Conservation (phyloP, 1,140 invertebrate genomes). For the Diprion similis region DNA sequence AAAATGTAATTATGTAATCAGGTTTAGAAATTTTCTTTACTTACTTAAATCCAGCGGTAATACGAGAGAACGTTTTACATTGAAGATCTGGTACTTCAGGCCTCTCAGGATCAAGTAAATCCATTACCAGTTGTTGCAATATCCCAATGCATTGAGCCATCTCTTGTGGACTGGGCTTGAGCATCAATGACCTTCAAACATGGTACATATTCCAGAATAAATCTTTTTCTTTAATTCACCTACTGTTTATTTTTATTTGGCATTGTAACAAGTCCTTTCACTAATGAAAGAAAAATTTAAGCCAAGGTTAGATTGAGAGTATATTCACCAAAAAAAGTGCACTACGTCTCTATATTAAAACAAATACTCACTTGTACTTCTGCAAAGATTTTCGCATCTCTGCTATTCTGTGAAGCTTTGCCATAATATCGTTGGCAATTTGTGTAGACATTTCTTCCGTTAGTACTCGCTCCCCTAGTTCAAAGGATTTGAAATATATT, state of each 20-base stretch:
- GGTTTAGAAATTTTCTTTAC: conserved; percentile 17
- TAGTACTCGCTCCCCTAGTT: conserved; percentile 30
- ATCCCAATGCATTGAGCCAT: conserved; percentile 58
- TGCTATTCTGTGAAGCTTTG: conserved; percentile 43
- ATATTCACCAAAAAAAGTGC: conserved; percentile 5
- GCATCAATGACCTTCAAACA: conserved; percentile 44
- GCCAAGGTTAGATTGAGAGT: not conserved
- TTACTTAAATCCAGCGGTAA: conserved; percentile 57
- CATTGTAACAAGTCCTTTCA: no score
- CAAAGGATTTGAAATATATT: conserved; percentile 12
- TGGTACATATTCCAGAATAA: not conserved
- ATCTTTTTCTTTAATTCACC: no score
- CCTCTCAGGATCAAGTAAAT: conserved; percentile 59
- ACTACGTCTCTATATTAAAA: conserved; percentile 2
- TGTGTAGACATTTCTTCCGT: conserved; percentile 40
- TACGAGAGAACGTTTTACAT: conserved; percentile 60
- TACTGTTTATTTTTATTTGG: no score
- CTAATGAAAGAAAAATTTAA: no score
- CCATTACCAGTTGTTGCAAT: conserved; percentile 62
- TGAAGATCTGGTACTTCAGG: conserved; percentile 62
- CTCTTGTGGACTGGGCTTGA: conserved; percentile 45
- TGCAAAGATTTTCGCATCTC: conserved; percentile 43
- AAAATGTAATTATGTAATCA: not conserved
- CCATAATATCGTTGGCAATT: conserved; percentile 45
- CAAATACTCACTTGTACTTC: conserved; percentile 46